A percentile compares a stretch with the other conserved stretches of the same genome.
Evolutionary conservation across 1,140 invertebrate species (phyloP).

Genomic region (Probaryconus sp.): DNA sequence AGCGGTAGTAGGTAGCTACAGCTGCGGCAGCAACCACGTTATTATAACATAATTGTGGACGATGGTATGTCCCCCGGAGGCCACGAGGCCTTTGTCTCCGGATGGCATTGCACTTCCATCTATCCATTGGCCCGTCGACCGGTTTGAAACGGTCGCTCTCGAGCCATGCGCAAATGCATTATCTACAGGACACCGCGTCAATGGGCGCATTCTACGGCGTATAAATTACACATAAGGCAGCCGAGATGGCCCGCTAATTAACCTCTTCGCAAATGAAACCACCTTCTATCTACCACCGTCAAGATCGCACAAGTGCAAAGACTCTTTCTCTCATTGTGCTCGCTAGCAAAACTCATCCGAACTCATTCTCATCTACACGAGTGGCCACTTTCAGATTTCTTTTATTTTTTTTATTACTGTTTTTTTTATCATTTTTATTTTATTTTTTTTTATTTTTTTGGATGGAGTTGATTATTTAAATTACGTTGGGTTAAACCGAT

Average conservation of each 20-base stretch:
- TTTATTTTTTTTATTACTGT: background rate
- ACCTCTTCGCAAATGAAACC: slow-evolving; percentile 69
- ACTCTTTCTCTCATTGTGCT: slow-evolving; percentile 44
- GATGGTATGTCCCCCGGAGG: slow-evolving; percentile 51
- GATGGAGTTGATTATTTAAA: no score
- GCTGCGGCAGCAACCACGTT: slow-evolving; percentile 46
- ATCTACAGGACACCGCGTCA: slow-evolving; percentile 57
- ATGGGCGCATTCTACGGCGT: slow-evolving; percentile 61
- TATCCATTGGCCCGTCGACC: slow-evolving; percentile 49
- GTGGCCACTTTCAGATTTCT: slow-evolving; percentile 35
- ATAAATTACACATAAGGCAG: slow-evolving; percentile 72
- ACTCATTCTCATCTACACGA: slow-evolving; percentile 15
- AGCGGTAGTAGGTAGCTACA: slow-evolving; percentile 48
- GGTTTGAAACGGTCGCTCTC: slow-evolving; percentile 51
- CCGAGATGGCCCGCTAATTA: slow-evolving; percentile 70
- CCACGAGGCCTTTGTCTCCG: slow-evolving; percentile 36
- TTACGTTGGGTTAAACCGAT: no score
- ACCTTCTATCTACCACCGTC: slow-evolving; percentile 46
- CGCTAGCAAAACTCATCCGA: slow-evolving; percentile 51
- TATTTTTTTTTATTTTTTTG: no score
- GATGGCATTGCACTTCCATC: slow-evolving; percentile 39
- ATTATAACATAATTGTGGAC: slow-evolving; percentile 66
- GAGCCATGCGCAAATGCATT: slow-evolving; percentile 45
- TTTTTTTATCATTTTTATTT: no score
- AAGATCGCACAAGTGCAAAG: slow-evolving; percentile 57